Conservation (phyloP, 2,888 invertebrate species). For the Heteropelma amictum region DNA sequence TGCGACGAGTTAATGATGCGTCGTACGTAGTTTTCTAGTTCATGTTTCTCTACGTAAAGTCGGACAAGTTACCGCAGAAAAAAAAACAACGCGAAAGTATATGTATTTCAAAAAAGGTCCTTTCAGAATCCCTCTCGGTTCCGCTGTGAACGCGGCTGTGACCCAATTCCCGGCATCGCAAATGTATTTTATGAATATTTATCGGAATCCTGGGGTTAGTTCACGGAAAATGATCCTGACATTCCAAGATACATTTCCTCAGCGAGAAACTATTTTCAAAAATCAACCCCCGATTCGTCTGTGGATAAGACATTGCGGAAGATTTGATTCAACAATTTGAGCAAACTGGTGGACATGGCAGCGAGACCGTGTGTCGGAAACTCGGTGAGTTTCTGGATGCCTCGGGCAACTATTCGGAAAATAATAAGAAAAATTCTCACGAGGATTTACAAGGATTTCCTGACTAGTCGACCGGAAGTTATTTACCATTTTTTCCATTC, state of each 20-base stretch:
- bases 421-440: not conserved
- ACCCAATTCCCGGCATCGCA: slow-evolving; percentile 21
- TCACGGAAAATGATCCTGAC: slow-evolving; percentile 11
- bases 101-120: not conserved
- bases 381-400: slow-evolving; percentile 23
- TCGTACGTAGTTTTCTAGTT: too few species aligned
- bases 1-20: too few species aligned
- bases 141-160: not conserved
- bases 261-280: slow-evolving; percentile 2
- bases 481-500: slow-evolving; percentile 59
- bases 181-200: slow-evolving; percentile 34
- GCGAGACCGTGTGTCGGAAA: slow-evolving; percentile 28
- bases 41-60: not conserved
- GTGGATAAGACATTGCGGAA: slow-evolving; percentile 12
- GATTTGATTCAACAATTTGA: slow-evolving; percentile 20
- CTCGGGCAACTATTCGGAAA: slow-evolving; percentile 11
- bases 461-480: slow-evolving; percentile 56
- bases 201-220: slow-evolving; percentile 2
- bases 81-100: not conserved
- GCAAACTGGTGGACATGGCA: slow-evolving; percentile 27
- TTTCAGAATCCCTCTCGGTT: not conserved
- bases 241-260: slow-evolving; percentile 19
- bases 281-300: slow-evolving; percentile 9
- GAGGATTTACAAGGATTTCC: slow-evolving; percentile 3
- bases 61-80: not conserved